Evolutionary conservation across 2,113 vertebrate genomes (phyloP).

Genomic region (Prietella phreatophila): DNA sequence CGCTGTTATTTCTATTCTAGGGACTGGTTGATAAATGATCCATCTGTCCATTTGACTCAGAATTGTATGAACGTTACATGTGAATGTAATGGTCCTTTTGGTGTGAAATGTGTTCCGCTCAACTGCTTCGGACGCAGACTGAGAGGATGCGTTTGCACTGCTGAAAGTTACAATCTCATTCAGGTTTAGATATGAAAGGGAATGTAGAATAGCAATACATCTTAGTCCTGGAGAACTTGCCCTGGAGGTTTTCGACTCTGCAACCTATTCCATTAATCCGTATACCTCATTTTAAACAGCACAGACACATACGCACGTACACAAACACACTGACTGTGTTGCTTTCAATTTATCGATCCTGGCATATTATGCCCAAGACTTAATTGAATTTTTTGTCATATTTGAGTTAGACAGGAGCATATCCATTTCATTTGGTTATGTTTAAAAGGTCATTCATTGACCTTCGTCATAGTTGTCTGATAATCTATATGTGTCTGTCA

Average conservation of each 20-base stretch:
- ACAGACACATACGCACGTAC: constrained; percentile 12
- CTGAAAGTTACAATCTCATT: constrained; percentile 39
- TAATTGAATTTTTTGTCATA: constrained; percentile 40
- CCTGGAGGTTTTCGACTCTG: constrained; percentile 28
- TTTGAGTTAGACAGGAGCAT: constrained; percentile 34
- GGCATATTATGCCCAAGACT: constrained; percentile 15
- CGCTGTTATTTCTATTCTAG: constrained; percentile 10
- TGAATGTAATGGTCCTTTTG: constrained; percentile 35
- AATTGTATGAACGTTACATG: constrained; percentile 45
- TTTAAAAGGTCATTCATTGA: constrained; percentile 54
- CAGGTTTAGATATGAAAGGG: constrained; percentile 35
- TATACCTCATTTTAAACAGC: constrained; percentile 26
- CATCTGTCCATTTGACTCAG: constrained; percentile 25
- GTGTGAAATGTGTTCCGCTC: constrained; percentile 43
- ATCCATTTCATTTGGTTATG: constrained; percentile 39
- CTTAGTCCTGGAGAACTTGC: constrained; percentile 28
- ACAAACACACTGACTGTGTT: not conserved
- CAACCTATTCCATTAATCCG: constrained; percentile 41
- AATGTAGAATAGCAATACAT: constrained; percentile 45
- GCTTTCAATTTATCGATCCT: constrained; percentile 44
- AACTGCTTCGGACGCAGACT: constrained; percentile 5
- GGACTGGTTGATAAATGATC: constrained; percentile 29
- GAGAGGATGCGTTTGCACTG: constrained; percentile 15
- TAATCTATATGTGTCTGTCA: constrained; percentile 43
- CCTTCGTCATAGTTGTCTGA: constrained; percentile 47